Evolutionary conservation across 2,888 invertebrate genomes (phyloP), one percentile per base, ranked within the genome.

Genomic region (Epinotia nisella): DNA sequence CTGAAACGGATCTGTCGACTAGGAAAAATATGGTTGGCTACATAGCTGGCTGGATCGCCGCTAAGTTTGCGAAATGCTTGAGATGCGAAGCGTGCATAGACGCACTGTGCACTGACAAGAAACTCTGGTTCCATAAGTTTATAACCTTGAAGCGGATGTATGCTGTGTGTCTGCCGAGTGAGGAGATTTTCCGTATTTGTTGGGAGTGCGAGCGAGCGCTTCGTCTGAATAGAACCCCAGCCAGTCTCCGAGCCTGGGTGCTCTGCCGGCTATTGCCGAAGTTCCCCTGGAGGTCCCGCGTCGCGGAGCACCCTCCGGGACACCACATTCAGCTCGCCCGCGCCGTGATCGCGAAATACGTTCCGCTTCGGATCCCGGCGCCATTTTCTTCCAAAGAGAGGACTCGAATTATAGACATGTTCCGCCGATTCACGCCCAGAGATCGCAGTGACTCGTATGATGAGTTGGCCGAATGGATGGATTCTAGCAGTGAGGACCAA

Each of bases 71-170:
- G 2, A 70, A 39, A 13, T 41, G 39, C 13, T n/a, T 74, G 5
- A 74, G 62, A 49, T 74, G 74, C 21, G 74, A 74, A 53, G 15
- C 29, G 11, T 74, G 74, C n/a, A 41, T 70, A 19, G 70, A 74
- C 17, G 13, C 41, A 0, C 35, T 74, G 55, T 21, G 55, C 13
- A 53, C 49, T 1, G 59, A 70, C 24, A 59, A 62, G 29, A 65
- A 51, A 51, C 19, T 53, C 29, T 70, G 66, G 70, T 74, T 66
- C 56, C 74, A 74, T 56, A 74, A 61, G 55, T 61, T 39, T 21
- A 74, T 74, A 55, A 61, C 70, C 0, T 39, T 65, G 5, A 70
- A 55, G 49, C 39, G 66, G 13, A 1, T 66, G 5, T 13, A 53
- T n/a, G 66, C 61, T 0, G 17, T 74, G 11, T 74, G 70, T 10